These are phyloP conservation scores for Aphyosemion australe DNA, from an alignment of 2,113 vertebrate species.

Conservation along the genomic window DNA sequence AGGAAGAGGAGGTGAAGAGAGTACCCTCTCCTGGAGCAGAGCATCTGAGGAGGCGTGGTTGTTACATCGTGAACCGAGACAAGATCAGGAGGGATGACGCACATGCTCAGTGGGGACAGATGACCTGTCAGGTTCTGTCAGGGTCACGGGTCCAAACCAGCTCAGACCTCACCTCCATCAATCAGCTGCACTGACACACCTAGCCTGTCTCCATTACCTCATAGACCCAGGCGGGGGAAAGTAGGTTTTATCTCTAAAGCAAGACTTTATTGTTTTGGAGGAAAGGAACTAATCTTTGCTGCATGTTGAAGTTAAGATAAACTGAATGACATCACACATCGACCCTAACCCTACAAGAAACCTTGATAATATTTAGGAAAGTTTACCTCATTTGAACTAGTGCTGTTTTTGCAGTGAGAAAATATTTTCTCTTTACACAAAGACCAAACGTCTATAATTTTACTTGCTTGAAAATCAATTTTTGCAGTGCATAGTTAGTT, in stretches of 20 bases:
- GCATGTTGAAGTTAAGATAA: not conserved
- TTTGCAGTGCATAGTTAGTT: too few species aligned
- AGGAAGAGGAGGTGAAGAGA: not conserved
- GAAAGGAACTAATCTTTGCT: not conserved
- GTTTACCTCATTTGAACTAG: too few species aligned
- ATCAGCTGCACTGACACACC: constrained; percentile 57
- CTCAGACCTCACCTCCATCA: constrained; percentile 31
- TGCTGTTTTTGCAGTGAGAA: too few species aligned
- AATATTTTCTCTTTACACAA: too few species aligned
- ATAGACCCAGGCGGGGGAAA: not conserved
- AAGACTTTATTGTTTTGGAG: not conserved
- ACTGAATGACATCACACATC: not conserved
- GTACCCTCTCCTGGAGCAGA: too few species aligned
- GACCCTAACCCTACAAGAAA: too few species aligned
- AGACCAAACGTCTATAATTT: too few species aligned
- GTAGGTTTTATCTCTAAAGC: not conserved
- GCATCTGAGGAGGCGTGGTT: constrained; percentile 45
- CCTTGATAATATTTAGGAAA: too few species aligned
- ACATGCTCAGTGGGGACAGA: constrained; percentile 13
- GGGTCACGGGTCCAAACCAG: constrained; percentile 1
- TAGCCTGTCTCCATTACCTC: constrained; percentile 13
- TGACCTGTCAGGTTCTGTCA: constrained; percentile 22
- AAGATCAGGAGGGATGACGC: constrained; percentile 21
- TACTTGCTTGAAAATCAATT: too few species aligned
- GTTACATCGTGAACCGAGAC: constrained; percentile 39